Base-by-base conservation (phyloP, 92 coral and sea anemone genomes). In the Montipora capitata region DNA sequence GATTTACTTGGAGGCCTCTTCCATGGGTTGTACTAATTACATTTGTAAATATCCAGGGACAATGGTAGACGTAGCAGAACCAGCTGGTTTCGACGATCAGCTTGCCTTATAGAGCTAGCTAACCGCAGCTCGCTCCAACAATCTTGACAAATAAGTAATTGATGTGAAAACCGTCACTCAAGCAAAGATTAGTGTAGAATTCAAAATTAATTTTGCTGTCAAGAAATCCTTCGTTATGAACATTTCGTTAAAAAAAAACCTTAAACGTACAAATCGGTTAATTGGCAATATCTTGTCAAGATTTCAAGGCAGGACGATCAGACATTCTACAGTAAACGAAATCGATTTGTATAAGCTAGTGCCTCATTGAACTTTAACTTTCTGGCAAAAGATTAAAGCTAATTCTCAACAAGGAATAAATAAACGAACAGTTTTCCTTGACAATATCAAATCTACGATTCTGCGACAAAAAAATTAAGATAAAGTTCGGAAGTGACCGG, bases 261-360 rank as follows among this genome's bases (percentile, higher is more conserved):
- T 80, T 18, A 51, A 27, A 27, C 48, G 39, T 51, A 11, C 5
- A 52, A 15, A n/a, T 8, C 67, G 4, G 38, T 69, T 52, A 10
- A 27, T 7, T 43, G n/a, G 39, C 85, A 81, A 81, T 81, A 81
- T 81, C 68, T 81, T 6, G 35, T 27, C 35, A 35, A 68, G 76
- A 81, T 69, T 81, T 72, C 77, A 14, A 42, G 17, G 38, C 35
- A 40, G 69, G 41, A 65, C 42, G 75, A 80, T 80, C 73, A 42
- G 10, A n/a, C 17, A 16, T 0, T 12, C 41, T 78, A 20, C 27
- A 67, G 52, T 4, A 80, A 14, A 42, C 54, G 56, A 15, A 72
- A 69, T 69, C 41, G 12, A 40, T 69, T 15, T 13, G 4, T 43
- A 27, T 27, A 27, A 27, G 35, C 35, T 27, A 27, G 35, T 27